Base-by-base conservation (phyloP, 2,888 invertebrate species). In the Asteroscopus sphinx region DNA sequence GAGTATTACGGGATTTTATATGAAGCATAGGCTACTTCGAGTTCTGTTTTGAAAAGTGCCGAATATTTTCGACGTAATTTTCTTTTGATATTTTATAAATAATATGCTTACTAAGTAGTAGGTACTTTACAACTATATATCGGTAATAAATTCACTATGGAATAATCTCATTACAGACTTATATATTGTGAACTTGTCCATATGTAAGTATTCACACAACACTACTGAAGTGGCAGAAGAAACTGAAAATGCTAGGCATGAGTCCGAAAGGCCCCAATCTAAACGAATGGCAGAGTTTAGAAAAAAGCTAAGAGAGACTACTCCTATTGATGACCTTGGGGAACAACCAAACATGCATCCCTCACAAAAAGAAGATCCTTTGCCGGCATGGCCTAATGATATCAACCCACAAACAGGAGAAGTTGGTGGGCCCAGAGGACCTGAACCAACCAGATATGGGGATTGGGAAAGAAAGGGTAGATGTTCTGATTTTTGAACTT, bases 381-480 rank as follows among this genome's bases (percentile, higher is more conserved):
- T 99, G 21, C 95, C 96, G 75, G 95, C 97, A 1, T 98, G 97
- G 95, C 99, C 99, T 11, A 95, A 98, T 82, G 96, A 97, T 81
- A 96, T 95, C 1, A 99, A 99, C 92, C 99, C 99, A 4, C 82
- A 96, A 56, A 99, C 99, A 5, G 99, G 99, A 9, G 99, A 99
- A 95, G 93, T 98, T 55, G 98, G 98, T 32, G 99, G 99, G 0
- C 99, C 99, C 0, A 95, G 96, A 77, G 99, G 99, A 5, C 99
- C 99, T 0, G 99, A 99, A 94, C 99, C 99, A 7, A 99, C 99
- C 9, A 95, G 99, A 75, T 99, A 98, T 92, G 99, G 99, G 1
- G 99, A 99, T 92, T 99, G 99, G 99, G 99, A 99, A 88, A 95
- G 99, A 72, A 99, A 99, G 86, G 99, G 99, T 60, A 95, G 99